phyloP scores from a whole-genome alignment of 1,140 invertebrate species.

The Panulirus ornatus region DNA sequence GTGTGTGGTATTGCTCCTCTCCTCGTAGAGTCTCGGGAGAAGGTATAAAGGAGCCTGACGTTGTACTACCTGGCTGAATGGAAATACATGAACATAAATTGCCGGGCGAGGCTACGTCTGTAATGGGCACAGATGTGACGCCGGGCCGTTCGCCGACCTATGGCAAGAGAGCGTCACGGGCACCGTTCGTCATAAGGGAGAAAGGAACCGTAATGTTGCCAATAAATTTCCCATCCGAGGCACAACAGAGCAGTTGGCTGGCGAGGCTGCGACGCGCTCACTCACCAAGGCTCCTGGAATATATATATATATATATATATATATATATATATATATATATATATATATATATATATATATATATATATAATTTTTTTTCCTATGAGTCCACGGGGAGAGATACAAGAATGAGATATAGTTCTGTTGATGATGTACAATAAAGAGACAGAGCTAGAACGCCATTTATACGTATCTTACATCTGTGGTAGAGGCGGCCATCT shows the following conservation, averaged over 20 bases:
- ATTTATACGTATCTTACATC: neutral
- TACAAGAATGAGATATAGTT: no score
- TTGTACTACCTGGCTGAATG: conserved; percentile 60
- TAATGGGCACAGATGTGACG: conserved; percentile 69
- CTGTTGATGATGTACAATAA: no score
- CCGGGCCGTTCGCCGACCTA: conserved; percentile 64
- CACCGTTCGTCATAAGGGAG: conserved; percentile 70
- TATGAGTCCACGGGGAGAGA: no score
- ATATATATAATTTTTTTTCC: neutral
- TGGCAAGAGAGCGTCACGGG: conserved; percentile 68
- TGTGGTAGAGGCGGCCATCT: neutral
- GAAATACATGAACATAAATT: conserved; percentile 63
- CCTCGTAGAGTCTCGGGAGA: neutral
- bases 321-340: conserved; percentile 10
- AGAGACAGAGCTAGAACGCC: no score
- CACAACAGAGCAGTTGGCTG: conserved; percentile 41
- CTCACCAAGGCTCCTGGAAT: neutral
- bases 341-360: conserved; percentile 10
- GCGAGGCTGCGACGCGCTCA: neutral
- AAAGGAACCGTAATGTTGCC: conserved; percentile 70
- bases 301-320: neutral
- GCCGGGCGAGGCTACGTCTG: conserved; percentile 42
- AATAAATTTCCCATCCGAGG: conserved; percentile 70
- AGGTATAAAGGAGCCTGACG: conserved; percentile 40
- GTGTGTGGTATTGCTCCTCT: conserved; percentile 25